Conservation (phyloP, 2,797 vertebrate species). For the Girardinus metallicus region DNA sequence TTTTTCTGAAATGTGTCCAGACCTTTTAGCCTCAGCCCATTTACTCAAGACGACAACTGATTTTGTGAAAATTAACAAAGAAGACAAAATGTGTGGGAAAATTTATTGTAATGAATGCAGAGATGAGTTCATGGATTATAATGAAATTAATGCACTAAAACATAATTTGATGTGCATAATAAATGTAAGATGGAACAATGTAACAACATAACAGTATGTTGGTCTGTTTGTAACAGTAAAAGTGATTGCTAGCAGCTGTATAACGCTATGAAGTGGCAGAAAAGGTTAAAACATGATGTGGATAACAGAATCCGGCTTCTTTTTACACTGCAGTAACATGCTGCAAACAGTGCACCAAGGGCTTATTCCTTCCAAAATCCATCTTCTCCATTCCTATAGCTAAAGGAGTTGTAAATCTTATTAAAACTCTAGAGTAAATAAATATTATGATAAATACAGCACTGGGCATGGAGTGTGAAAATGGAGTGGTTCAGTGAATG, state of each 20-base stretch:
- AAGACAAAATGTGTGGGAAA: background rate
- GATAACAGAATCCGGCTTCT: constrained; percentile 2
- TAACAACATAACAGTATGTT: background rate
- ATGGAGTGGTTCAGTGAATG: constrained; percentile 35
- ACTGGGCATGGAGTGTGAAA: constrained; percentile 8
- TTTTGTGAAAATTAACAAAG: background rate
- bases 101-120: constrained; percentile 12
- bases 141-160: constrained; percentile 10
- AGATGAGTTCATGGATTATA: background rate
- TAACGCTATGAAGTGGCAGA: background rate
- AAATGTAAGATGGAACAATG: constrained; percentile 10
- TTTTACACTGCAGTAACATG: constrained; percentile 6
- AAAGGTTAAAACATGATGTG: constrained; percentile 13
- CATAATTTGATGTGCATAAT: constrained; percentile 2
- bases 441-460: constrained; percentile 23
- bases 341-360: constrained; percentile 8
- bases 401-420: constrained; percentile 26
- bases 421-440: constrained; percentile 32
- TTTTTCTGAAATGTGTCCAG: background rate
- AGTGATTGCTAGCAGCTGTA: constrained; percentile 7
- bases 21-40: background rate
- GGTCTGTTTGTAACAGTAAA: background rate
- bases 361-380: constrained; percentile 1
- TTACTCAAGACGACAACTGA: background rate
- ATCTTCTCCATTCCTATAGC: constrained; percentile 1